A percentile compares a stretch with the other conserved stretches of the same genome.
These are phyloP conservation scores for Threskiornis aethiopicus DNA, from an alignment of 2,797 vertebrate species.

Conservation along the genomic window DNA sequence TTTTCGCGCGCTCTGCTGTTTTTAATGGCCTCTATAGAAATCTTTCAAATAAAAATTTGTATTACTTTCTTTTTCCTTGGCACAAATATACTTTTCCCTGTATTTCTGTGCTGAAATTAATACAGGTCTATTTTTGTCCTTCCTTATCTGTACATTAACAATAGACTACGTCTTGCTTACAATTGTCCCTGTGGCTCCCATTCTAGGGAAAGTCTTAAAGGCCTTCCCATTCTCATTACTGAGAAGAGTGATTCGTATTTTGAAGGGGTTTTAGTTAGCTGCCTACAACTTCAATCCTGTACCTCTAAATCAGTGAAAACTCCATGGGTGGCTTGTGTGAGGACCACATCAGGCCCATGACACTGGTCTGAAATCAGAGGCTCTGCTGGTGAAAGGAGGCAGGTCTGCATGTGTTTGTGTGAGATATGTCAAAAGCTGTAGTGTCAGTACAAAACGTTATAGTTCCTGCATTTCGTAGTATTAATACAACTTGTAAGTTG, in stretches of 20 bases:
- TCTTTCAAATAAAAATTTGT: slow-evolving; percentile 57
- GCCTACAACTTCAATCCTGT: background rate
- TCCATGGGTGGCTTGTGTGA: background rate
- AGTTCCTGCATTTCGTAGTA: background rate
- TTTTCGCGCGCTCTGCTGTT: background rate
- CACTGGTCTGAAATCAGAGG: fast-evolving
- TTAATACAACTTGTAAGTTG: fast-evolving
- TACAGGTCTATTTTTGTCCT: slow-evolving; percentile 43
- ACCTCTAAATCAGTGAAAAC: background rate
- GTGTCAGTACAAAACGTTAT: fast-evolving
- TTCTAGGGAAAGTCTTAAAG: background rate
- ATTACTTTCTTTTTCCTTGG: slow-evolving; percentile 24
- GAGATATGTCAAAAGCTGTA: background rate
- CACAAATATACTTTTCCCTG: background rate
- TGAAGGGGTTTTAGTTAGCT: background rate
- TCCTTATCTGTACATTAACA: slow-evolving; percentile 38
- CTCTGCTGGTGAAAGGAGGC: background rate
- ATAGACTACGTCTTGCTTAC: slow-evolving; percentile 18
- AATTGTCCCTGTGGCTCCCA: background rate
- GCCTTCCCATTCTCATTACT: background rate
- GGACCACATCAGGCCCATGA: background rate
- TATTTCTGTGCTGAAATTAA: slow-evolving; percentile 35
- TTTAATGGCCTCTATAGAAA: slow-evolving; percentile 67
- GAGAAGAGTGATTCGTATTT: background rate
- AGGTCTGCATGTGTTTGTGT: background rate